Evolutionary conservation across 2,113 vertebrate genomes (phyloP).

Genomic region (Theristicus caerulescens): DNA sequence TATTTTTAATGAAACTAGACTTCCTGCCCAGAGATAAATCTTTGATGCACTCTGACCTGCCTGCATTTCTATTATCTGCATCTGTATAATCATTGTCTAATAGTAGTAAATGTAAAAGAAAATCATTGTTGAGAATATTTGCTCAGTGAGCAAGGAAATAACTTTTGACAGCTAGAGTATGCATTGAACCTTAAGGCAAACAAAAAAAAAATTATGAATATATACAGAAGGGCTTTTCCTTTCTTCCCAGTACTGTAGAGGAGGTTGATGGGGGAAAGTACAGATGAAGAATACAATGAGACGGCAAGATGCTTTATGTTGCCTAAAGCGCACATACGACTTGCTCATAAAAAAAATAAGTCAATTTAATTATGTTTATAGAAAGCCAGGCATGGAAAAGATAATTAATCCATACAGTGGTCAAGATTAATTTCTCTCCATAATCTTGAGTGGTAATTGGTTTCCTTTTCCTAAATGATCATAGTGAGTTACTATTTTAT

Average conservation of each 20-base stretch:
- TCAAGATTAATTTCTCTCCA: background rate
- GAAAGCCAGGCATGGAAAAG: background rate
- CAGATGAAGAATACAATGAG: background rate
- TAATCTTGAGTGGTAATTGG: background rate
- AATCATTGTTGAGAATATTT: background rate
- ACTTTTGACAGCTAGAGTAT: conserved; percentile 51
- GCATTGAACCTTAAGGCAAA: conserved; percentile 28
- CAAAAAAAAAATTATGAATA: background rate
- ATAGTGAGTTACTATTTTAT: background rate
- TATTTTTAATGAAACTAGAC: background rate
- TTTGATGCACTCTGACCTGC: background rate
- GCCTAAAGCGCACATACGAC: background rate
- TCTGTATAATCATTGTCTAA: background rate
- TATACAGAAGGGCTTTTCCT: background rate
- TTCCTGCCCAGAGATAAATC: conserved; percentile 11
- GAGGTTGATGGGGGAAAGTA: background rate
- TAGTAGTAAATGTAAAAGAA: conserved; percentile 15
- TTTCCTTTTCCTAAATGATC: background rate
- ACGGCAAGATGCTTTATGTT: conserved; percentile 26
- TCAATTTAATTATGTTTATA: conserved; percentile 19
- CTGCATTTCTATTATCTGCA: background rate
- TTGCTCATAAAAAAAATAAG: conserved; percentile 8
- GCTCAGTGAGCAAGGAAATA: conserved; percentile 55
- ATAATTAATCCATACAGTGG: background rate
- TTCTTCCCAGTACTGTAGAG: background rate